Percentiles rank a stretch among this genome's conserved stretches.
These are phyloP conservation scores for Cephus cinctus DNA, from an alignment of 1,140 invertebrate genomes.

Conservation along the genomic window DNA sequence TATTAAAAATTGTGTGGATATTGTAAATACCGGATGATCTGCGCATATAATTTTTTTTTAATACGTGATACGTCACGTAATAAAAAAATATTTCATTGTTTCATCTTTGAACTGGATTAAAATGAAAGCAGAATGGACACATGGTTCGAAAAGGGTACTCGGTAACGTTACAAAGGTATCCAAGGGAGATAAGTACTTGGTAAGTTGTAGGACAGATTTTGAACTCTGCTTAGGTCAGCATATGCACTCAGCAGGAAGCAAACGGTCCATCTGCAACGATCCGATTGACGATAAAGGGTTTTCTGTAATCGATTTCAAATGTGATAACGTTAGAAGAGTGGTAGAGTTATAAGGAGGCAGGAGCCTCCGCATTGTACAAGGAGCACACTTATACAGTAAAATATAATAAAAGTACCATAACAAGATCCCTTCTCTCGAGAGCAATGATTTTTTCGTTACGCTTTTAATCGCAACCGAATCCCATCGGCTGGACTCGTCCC, in stretches of 20 bases:
- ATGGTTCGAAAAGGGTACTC: conserved; percentile 50
- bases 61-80: too few relatives aligned
- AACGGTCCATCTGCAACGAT: conserved; percentile 49
- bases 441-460: conserved; percentile 8
- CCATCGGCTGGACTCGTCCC: conserved; percentile 19
- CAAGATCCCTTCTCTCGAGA: background rate
- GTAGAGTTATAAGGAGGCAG: too few relatives aligned
- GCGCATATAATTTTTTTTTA: too few relatives aligned
- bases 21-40: too few relatives aligned
- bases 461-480: conserved; percentile 26
- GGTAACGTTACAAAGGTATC: conserved; percentile 50
- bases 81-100: too few relatives aligned
- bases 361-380: too few relatives aligned
- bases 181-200: conserved; percentile 56
- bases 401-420: too few relatives aligned
- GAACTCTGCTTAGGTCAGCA: conserved; percentile 31
- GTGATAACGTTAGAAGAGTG: too few relatives aligned
- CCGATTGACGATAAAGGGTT: conserved; percentile 48
- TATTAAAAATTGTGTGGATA: too few relatives aligned
- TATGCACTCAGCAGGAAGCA: conserved; percentile 54
- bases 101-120: too few relatives aligned
- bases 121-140: too few relatives aligned
- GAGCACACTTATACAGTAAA: too few relatives aligned
- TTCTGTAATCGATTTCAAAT: conserved; percentile 50
- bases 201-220: conserved; percentile 35